These are phyloP conservation scores for Gari tellinella DNA, from an alignment of 2,888 invertebrate genomes.

Conservation along the genomic window DNA sequence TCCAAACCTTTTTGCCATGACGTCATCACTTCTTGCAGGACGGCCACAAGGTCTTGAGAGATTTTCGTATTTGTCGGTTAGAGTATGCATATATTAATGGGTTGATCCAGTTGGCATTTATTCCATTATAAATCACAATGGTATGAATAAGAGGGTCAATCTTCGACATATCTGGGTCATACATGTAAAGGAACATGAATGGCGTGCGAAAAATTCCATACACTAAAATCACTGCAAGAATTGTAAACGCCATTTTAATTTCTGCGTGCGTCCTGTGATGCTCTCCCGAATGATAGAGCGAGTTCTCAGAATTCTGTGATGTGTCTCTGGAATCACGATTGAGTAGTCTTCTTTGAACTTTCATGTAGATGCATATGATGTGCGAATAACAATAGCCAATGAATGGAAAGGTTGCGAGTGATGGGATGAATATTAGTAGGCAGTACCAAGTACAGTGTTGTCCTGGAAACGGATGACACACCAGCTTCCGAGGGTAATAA, in stretches of 20 bases:
- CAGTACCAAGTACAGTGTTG: conserved; percentile 49
- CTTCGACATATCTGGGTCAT: conserved; percentile 51
- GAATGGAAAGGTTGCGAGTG: conserved; percentile 49
- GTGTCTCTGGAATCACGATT: background rate
- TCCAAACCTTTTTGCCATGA: no score
- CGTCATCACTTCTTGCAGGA: background rate
- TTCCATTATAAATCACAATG: conserved; percentile 47
- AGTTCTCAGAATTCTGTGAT: conserved; percentile 1
- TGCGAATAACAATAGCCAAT: conserved; percentile 54
- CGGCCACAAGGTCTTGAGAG: conserved; percentile 12
- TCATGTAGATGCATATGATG: conserved; percentile 46
- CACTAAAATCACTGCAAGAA: conserved; percentile 52
- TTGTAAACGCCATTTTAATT: conserved; percentile 55
- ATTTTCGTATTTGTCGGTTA: conserved; percentile 45
- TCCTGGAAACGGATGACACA: conserved; percentile 62
- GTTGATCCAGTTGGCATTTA: conserved; percentile 56
- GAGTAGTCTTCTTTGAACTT: conserved; percentile 6
- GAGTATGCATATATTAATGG: conserved; percentile 58
- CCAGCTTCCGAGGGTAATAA: conserved; percentile 58
- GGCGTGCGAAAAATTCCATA: conserved; percentile 56
- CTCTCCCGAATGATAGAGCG: background rate
- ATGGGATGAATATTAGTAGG: conserved; percentile 48
- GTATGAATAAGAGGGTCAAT: conserved; percentile 51
- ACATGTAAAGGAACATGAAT: conserved; percentile 53
- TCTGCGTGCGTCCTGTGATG: conserved; percentile 22